phyloP scores from a whole-genome alignment of 2,888 invertebrate species.

The Leptothorax acervorum region DNA sequence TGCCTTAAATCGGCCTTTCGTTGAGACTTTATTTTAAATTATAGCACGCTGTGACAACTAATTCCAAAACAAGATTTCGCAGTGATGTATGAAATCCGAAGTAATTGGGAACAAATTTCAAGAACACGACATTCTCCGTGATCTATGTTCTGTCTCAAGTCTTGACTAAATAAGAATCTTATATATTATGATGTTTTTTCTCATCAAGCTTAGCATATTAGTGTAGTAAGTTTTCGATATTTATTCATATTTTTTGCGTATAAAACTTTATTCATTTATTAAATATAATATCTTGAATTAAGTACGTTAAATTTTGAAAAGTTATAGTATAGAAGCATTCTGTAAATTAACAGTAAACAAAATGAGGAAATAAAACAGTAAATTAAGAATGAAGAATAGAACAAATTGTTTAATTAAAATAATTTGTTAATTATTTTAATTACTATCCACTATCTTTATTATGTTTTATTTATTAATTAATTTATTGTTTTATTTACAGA shows the following conservation, averaged over 20 bases:
- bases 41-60: constrained; percentile 17
- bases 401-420: neutral
- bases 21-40: constrained; percentile 5
- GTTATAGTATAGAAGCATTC: neutral
- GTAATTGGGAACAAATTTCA: neutral
- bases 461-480: neutral
- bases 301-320: neutral
- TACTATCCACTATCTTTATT: neutral
- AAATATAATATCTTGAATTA: neutral
- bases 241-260: neutral
- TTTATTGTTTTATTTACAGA: neutral
- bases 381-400: neutral
- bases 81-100: neutral
- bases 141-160: neutral
- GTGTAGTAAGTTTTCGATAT: neutral
- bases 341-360: neutral
- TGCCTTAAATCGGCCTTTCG: neutral
- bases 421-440: neutral
- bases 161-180: constrained; percentile 3
- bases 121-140: neutral
- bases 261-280: neutral
- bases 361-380: neutral
- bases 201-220: neutral
- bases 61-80: neutral
- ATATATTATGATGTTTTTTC: neutral